Base-by-base conservation (phyloP, 2,888 invertebrate genomes). In the Patella depressa region DNA sequence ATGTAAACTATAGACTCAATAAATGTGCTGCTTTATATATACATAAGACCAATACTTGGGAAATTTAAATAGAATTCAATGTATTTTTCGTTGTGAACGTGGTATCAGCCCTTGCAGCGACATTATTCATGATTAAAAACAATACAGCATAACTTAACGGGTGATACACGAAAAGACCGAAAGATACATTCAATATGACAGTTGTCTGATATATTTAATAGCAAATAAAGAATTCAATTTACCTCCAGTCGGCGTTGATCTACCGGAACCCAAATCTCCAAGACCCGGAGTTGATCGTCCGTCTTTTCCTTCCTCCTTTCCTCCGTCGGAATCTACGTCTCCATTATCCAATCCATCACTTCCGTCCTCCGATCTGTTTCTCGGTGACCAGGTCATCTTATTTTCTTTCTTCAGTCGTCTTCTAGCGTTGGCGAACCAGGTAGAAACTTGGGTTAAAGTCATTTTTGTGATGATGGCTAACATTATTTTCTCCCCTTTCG, bases 341-440 rank as follows among this genome's bases (percentile, higher is more conserved):
- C 89, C 91, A 17, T 88, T 86, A n/a, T 86, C 82, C 34, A 82
- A 85, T 12, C 80, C 85, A 71, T 84, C 83, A 54, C 80, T 82
- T 7, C 80, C 82, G 55, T 84, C 85, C 72, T 86, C 85, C 11
- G 85, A 85, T 71, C 91, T 84, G 92, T 98, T 98, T 92, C 97
- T 95, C 80, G 97, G 97, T 90, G 96, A 96, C 98, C 98, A 98
- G 83, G 97, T 97, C 97, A 97, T 97, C 92, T 98, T 98, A 93
- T 98, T 98, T 93, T 98, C 98, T 91, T 98, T 98, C 93, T 98
- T 98, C 87, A 98, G 94, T 72, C 98, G 94, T 86, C 98, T 93
- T 81, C 98, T 93, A 55, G 98, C 98, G 92, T 98, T 98, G 79
- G 98, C 98, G 92, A 98, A 98, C 98, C 98, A 98, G 87, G 97